Conservation (phyloP, 2,113 vertebrate species). For the Uropsilus gracilis region DNA sequence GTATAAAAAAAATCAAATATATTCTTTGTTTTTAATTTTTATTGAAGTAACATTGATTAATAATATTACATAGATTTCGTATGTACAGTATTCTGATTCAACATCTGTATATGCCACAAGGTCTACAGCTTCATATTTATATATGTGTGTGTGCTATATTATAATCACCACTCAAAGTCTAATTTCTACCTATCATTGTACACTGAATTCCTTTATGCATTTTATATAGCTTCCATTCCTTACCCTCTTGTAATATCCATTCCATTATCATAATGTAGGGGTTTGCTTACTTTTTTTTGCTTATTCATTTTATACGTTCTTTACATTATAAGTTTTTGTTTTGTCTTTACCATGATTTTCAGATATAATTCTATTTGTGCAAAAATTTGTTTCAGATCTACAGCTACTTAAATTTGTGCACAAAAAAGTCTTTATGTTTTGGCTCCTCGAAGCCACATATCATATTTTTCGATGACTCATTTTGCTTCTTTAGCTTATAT, state of each 20-base stretch:
- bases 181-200: too few species aligned
- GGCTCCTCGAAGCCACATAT: background rate
- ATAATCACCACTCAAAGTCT: too few species aligned
- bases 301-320: background rate
- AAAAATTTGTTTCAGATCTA: background rate
- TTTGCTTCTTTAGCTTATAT: background rate
- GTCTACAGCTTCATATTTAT: too few species aligned
- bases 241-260: background rate
- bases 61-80: background rate
- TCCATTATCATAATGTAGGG: background rate
- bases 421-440: background rate
- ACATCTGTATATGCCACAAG: background rate
- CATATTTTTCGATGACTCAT: background rate
- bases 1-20: background rate
- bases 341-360: background rate
- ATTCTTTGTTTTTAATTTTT: background rate
- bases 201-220: too few species aligned
- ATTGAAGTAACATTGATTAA: background rate
- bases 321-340: background rate
- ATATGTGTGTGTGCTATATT: too few species aligned
- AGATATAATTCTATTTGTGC: background rate
- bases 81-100: background rate
- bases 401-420: background rate
- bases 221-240: too few species aligned
- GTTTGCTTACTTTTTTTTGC: background rate